A percentile compares a stretch with the other conserved stretches of the same genome.
These are phyloP conservation scores for Tromatobia lineatoria DNA, from an alignment of 2,888 invertebrate species.

Conservation along the genomic window DNA sequence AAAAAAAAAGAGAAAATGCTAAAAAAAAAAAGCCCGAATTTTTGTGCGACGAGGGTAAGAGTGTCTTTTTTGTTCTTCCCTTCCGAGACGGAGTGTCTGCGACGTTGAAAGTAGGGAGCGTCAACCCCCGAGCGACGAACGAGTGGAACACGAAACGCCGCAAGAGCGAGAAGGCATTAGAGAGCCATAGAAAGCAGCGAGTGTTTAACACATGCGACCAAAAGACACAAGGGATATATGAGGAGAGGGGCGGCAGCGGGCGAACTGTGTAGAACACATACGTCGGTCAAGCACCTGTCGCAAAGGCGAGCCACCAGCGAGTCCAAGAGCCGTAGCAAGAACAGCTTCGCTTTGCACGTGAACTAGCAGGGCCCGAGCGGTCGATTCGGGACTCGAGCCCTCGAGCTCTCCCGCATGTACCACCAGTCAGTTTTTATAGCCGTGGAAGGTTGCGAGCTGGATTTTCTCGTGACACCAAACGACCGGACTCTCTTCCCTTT, in stretches of 20 bases:
- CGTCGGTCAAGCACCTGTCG: slow-evolving; percentile 56
- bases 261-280: background rate
- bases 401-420: slow-evolving; percentile 25
- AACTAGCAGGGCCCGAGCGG: slow-evolving; percentile 7
- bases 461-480: slow-evolving; percentile 26
- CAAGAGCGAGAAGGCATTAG: slow-evolving; percentile 8
- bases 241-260: slow-evolving; percentile 5
- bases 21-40: background rate
- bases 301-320: slow-evolving; percentile 35
- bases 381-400: slow-evolving; percentile 44
- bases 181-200: slow-evolving; percentile 21
- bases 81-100: background rate
- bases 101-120: slow-evolving; percentile 15
- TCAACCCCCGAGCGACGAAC: slow-evolving; percentile 17
- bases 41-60: background rate
- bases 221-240: background rate
- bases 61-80: slow-evolving; percentile 2
- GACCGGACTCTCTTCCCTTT: slow-evolving; percentile 7
- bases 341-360: slow-evolving; percentile 17
- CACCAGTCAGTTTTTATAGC: slow-evolving; percentile 30
- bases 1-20: background rate
- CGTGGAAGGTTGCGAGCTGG: slow-evolving; percentile 6
- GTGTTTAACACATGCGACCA: slow-evolving; percentile 27
- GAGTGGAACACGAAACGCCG: slow-evolving; percentile 38
- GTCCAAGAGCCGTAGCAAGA: slow-evolving; percentile 2